Base-by-base conservation (phyloP, 1,140 invertebrate genomes). In the Triops longicaudatus region DNA sequence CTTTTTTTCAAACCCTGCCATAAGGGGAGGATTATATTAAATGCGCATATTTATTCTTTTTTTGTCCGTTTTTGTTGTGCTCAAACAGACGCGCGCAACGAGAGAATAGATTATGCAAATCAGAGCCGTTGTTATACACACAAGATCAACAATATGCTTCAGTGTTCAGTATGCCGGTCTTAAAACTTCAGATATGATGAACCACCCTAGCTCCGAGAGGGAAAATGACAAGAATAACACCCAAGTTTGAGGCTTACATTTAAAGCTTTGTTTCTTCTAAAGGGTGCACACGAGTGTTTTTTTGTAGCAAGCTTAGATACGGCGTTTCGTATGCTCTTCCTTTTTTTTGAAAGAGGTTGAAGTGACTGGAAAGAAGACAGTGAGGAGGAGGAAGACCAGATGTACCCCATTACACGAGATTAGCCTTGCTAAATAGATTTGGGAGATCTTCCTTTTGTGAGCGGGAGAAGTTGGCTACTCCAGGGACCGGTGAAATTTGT, bases 91-190 rank as follows among this genome's bases (percentile, higher is more conserved):
- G 50, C 50, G 22, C 50, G 50, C 50, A 9, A 14, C 14, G 50
- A 63, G 50, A 63, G 50, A 63, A 63, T 63, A 63, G 50, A 63
- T 63, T 63, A 63, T 63, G 50, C 22, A 63, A 63, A 63, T 63
- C 50, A 22, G 50, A 63, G 50, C 50, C 50, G 50, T 63, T 63
- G 50, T 63, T 63, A 63, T 63, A 63, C 50, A 63, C 50, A 63
- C 50, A 63, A 63, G 50, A 63, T 63, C 50, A 63, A 63, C 50
- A 63, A 17, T 63, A 63, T 63, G 50, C 50, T 37, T 63, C 50
- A 63, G 50, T 63, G 50, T 63, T 63, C 50, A 63, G 50, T 17
- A 63, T 63, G n/a, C 44, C 50, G 22, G 50, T 22, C 50, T 63
- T 37, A 37, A 37, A 63, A 63, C 50, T 63, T 63, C 10, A 63